phyloP scores from a whole-genome alignment of 2,888 invertebrate genomes.

The Leuctra nigra region DNA sequence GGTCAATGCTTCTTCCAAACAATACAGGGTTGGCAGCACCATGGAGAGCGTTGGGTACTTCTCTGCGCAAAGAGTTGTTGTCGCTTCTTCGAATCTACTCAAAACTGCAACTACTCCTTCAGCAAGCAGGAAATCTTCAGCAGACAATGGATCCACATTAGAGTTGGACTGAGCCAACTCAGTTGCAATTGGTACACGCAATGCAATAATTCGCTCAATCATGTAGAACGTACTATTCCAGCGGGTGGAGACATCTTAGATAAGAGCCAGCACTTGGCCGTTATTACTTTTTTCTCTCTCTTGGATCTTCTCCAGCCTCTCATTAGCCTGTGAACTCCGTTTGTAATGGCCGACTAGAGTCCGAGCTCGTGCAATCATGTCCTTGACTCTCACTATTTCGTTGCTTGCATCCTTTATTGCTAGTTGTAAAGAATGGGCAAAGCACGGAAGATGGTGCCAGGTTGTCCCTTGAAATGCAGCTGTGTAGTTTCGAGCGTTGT shows the following conservation, averaged over 20 bases:
- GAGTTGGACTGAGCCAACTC: slow-evolving; percentile 6
- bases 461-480: not conserved
- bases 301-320: not conserved
- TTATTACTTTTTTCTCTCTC: not conserved
- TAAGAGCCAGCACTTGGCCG: not conserved
- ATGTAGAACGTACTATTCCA: slow-evolving; percentile 12
- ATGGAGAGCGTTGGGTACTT: slow-evolving; percentile 12
- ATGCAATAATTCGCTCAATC: not conserved
- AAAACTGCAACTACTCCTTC: slow-evolving; percentile 7
- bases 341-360: slow-evolving; percentile 1
- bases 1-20: not conserved
- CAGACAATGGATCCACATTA: slow-evolving; percentile 1
- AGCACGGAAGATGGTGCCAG: slow-evolving; percentile 9
- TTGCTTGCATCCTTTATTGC: not conserved
- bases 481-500: slow-evolving; percentile 4
- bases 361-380: not conserved
- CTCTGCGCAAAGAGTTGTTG: slow-evolving; percentile 5
- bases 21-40: slow-evolving; percentile 2
- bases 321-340: slow-evolving; percentile 8
- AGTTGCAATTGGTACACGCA: not conserved
- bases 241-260: slow-evolving; percentile 4
- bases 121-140: not conserved
- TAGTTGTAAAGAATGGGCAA: slow-evolving; percentile 8
- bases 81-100: not conserved
- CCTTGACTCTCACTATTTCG: not conserved